Percentiles rank a stretch among this genome's conserved stretches.
These are phyloP conservation scores for Caenorhabditis sp. DNA, from an alignment of 2,888 invertebrate species.

Conservation along the genomic window DNA sequence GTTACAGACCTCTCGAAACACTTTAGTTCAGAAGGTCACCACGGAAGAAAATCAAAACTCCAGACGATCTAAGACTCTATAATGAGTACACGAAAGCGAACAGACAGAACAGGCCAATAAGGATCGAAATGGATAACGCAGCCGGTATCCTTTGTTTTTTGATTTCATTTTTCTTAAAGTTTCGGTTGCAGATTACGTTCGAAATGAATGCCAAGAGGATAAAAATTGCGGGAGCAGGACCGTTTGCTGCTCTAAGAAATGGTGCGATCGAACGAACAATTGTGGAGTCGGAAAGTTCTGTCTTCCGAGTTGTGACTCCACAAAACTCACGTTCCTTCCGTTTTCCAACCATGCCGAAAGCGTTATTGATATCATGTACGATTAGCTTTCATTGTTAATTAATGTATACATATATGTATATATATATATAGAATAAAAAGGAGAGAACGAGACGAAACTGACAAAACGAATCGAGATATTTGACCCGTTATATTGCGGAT, in stretches of 20 bases:
- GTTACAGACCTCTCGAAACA: neutral
- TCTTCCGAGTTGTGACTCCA: constrained; percentile 47
- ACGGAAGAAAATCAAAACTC: constrained; percentile 1
- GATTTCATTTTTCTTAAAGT: neutral
- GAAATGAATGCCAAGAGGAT: constrained; percentile 58
- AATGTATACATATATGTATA: constrained; percentile 15
- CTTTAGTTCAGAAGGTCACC: constrained; percentile 36
- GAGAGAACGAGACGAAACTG: too few relatives aligned
- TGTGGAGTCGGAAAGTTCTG: constrained; percentile 64
- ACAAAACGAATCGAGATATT: constrained; percentile 37
- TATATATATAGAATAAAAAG: constrained; percentile 21
- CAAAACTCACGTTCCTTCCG: constrained; percentile 53
- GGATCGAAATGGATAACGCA: constrained; percentile 67
- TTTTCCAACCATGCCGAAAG: constrained; percentile 42
- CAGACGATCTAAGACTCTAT: constrained; percentile 30
- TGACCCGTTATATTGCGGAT: constrained; percentile 22
- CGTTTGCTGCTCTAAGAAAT: constrained; percentile 68
- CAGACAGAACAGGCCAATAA: constrained; percentile 58
- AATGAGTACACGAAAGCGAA: constrained; percentile 67
- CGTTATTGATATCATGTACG: constrained; percentile 59
- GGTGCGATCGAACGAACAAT: constrained; percentile 66
- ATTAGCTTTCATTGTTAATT: constrained; percentile 33
- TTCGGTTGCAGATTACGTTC: constrained; percentile 55
- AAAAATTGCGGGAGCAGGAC: constrained; percentile 60
- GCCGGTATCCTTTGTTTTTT: constrained; percentile 20